Base-by-base conservation (phyloP, 2,797 vertebrate genomes). In the Aphelocoma californica region DNA sequence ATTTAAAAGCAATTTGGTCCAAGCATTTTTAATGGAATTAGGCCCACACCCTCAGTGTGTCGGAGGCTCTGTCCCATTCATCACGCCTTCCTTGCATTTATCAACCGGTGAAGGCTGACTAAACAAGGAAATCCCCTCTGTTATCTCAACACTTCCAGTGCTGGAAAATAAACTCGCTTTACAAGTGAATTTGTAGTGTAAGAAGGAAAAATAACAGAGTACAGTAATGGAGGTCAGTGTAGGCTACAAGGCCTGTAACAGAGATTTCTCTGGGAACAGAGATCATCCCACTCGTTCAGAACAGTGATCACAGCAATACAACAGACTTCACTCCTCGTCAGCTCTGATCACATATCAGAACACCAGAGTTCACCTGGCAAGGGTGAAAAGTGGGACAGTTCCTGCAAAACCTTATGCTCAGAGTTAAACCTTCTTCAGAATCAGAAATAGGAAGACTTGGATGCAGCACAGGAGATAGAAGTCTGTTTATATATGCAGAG, bases 111-210 rank as follows among this genome's bases (percentile, higher is more conserved):
- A 88, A 71, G 90, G 93, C 90, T 93, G 92, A 88, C 66, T 93
- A 94, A 95, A 90, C 92, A 93, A 92, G 93, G 95, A 95, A 94
- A 89, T 91, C 85, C 94, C 71, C 92, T 95, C 95, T 93, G 70
- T 91, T 92, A 96, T 87, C 91, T 84, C 86, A n/a, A 92, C 81
- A 60, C 92, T 88, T 91, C 70, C 93, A 94, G 88, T 23, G 80
- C 34, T 84, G 90, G 86, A 96, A 97, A 93, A 94, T 57, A 92
- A 96, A 85, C 71, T 62, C 4, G 51, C 66, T 74, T 84, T 54
- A 75, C 54, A 81, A 92, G 90, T 89, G 60, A 57, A 74, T 88
- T 62, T 89, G 42, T 72, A 62, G 72, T 50, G 70, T 3, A 15
- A 78, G 53, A 67, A 69, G 28, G n/a, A 34, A 26, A 64, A 62